phyloP scores from a whole-genome alignment of 2,888 invertebrate species.

The Amphimallon solstitiale region DNA sequence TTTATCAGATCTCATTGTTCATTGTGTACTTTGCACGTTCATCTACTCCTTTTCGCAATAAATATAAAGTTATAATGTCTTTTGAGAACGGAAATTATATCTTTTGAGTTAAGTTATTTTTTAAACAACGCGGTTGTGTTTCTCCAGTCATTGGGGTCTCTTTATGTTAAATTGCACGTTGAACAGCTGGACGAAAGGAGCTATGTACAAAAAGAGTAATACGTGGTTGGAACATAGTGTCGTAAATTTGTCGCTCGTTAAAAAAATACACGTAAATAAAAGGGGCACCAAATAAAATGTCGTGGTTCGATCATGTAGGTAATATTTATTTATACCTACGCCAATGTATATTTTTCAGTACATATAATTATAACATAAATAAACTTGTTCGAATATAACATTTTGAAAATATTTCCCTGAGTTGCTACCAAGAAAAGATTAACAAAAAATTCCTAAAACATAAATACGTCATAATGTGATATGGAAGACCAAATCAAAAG shows the following conservation, averaged over 20 bases:
- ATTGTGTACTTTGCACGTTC: constrained; percentile 41
- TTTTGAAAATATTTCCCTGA: too few species aligned
- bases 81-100: constrained; percentile 29
- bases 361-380: too few species aligned
- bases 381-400: too few species aligned
- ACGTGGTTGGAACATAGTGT: constrained; percentile 29
- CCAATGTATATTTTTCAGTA: too few species aligned
- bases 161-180: not conserved
- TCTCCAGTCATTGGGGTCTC: not conserved
- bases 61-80: constrained; percentile 23
- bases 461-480: too few species aligned
- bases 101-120: constrained; percentile 14
- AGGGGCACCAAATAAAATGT: too few species aligned
- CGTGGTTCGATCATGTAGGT: too few species aligned
- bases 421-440: too few species aligned
- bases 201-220: not conserved
- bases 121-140: constrained; percentile 4
- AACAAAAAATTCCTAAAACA: too few species aligned
- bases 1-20: constrained; percentile 39
- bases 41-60: constrained; percentile 32
- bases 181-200: not conserved
- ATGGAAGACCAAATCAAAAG: too few species aligned
- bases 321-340: too few species aligned
- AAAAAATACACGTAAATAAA: constrained; percentile 16
- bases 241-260: constrained; percentile 24